Base-by-base conservation (phyloP, 2,797 vertebrate genomes). In the Sparus aurata region DNA sequence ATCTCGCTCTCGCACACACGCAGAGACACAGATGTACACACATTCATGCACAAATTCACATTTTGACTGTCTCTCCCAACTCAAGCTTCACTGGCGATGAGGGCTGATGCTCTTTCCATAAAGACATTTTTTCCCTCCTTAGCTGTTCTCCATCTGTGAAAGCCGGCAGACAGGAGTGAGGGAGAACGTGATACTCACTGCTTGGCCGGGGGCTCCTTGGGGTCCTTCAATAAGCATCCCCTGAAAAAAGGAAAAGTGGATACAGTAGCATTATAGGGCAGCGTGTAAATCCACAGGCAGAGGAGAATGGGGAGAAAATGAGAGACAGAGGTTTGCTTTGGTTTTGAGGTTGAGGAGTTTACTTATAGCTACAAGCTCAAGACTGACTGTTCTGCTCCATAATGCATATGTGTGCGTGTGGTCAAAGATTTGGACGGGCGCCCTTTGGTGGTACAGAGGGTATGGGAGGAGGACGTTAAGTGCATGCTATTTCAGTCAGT, bases 151-250 rank as follows among this genome's bases (percentile, higher is more conserved):
- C 86, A 92, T 94, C 87, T 94, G 91, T 91, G 86, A 81, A 91
- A 91, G 30, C 30, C 30, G 83, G 83, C 85, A 89, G 89, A 90
- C 90, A 91, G 89, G 84, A 90, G 88, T 75, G 61, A 78, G 85
- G 79, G 85, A 94, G 85, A 94, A 94, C 25, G 87, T 90, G 91
- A 95, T 95, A 96, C 97, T 95, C 95, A 99, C 98, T 80, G 94
- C 93, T 75, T 96, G 96, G 92, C 98, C 98, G 75, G 96, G 95
- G 91, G 96, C 94, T 92, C 98, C 98, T 27, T 95, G 96, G 74
- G 97, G 95, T 92, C 98, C 98, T 96, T 99, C 98, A 87, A 99
- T 93, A 87, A 99, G 96, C 98, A 99, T 99, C 58, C 98, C 98
- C 98, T 99, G 84, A n/a, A 93, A 89, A 87, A 77, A 73, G 73